Percentiles rank a stretch among this genome's conserved stretches.
These are phyloP conservation scores for Atta cephalotes DNA, from an alignment of 1,140 invertebrate genomes.

Conservation along the genomic window DNA sequence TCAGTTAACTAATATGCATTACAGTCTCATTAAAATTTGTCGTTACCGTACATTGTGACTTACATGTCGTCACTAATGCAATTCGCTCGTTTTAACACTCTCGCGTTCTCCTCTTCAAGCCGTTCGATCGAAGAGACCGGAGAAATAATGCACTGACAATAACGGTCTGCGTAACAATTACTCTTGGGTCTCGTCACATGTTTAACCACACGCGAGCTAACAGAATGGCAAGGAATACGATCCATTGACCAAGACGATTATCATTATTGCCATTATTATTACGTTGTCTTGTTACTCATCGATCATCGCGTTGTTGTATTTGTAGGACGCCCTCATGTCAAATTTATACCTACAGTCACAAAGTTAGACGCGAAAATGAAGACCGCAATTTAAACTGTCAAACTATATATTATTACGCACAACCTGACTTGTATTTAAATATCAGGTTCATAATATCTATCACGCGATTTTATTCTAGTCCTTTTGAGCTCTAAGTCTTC, in stretches of 20 bases:
- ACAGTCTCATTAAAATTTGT: constrained; percentile 1
- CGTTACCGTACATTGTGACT: constrained; percentile 23
- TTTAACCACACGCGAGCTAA: constrained; percentile 37
- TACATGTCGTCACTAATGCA: constrained; percentile 8
- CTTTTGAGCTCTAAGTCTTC: neutral
- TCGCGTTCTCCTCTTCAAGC: constrained; percentile 13
- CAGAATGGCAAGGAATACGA: constrained; percentile 62
- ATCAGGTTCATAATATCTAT: constrained; percentile 2
- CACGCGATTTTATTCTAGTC: constrained; percentile 4
- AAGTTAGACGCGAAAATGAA: constrained; percentile 64
- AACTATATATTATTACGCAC: neutral
- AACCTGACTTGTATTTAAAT: constrained; percentile 21
- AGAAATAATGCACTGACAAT: constrained; percentile 37
- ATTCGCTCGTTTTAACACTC: neutral
- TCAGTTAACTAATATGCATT: constrained; percentile 16
- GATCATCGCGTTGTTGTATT: constrained; percentile 62
- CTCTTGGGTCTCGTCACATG: constrained; percentile 35
- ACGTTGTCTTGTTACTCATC: constrained; percentile 67
- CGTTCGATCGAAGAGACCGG: constrained; percentile 3
- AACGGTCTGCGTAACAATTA: constrained; percentile 32
- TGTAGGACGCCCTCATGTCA: constrained; percentile 25
- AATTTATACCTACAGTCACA: neutral
- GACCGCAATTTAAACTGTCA: constrained; percentile 62
- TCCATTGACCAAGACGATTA: constrained; percentile 63
- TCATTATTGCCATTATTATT: constrained; percentile 61